A percentile compares a stretch with the other conserved stretches of the same genome.
Evolutionary conservation across 2,888 invertebrate species (phyloP).

Genomic region (Lamellibrachia columna): DNA sequence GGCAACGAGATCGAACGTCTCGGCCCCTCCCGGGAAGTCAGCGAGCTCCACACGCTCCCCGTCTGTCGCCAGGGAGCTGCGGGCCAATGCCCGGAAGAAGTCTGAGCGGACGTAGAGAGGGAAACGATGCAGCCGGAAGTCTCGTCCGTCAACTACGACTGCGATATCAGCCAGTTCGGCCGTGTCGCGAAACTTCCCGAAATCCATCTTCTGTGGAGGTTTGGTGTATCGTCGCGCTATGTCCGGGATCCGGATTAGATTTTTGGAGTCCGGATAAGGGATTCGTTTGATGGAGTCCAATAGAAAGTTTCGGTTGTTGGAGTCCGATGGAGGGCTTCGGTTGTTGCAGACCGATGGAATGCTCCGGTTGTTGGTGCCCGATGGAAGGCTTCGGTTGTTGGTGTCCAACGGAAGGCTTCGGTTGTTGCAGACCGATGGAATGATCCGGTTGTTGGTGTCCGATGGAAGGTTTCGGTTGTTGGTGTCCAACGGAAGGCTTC

Average conservation of each 20-base stretch:
- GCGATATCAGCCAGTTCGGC: slow-evolving; percentile 64
- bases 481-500: neutral
- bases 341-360: neutral
- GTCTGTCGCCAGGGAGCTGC: slow-evolving; percentile 44
- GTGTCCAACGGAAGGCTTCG: neutral
- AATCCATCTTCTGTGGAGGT: slow-evolving; percentile 34
- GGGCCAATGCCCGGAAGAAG: slow-evolving; percentile 53
- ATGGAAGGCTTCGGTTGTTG: neutral
- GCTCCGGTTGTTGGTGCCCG: neutral
- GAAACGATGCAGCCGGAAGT: slow-evolving; percentile 63
- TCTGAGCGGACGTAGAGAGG: slow-evolving; percentile 63
- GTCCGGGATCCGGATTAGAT: too few species aligned
- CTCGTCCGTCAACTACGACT: slow-evolving; percentile 54
- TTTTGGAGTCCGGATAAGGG: neutral
- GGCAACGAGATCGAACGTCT: slow-evolving; percentile 58
- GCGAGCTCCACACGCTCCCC: slow-evolving; percentile 45
- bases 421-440: neutral
- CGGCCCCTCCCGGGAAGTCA: slow-evolving; percentile 63
- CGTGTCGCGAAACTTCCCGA: slow-evolving; percentile 37
- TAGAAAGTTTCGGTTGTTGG: neutral
- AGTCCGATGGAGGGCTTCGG: neutral
- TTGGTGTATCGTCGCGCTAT: neutral
- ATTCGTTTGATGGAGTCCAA: neutral
- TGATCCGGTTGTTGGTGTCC: neutral
- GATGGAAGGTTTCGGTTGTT: neutral